Evolutionary conservation across 2,113 vertebrate genomes (phyloP).

Genomic region (Rutilus rutilus): DNA sequence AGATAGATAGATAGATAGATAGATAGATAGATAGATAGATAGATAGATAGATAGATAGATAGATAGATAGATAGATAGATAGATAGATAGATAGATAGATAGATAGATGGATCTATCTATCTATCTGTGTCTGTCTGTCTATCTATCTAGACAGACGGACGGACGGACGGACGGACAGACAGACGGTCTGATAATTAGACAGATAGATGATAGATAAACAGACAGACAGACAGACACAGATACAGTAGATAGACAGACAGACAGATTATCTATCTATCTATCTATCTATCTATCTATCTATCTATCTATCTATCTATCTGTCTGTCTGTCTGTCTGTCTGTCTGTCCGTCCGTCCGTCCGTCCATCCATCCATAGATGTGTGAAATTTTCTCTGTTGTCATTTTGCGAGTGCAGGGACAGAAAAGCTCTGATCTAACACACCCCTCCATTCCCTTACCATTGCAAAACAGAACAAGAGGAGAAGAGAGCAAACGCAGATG

Average conservation of each 20-base stretch:
- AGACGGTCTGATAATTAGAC: neutral
- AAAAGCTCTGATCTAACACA: conserved; percentile 8
- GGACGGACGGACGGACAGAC: too few species aligned
- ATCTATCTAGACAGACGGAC: too few species aligned
- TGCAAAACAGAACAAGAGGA: conserved; percentile 19
- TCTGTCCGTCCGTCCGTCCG: rapidly evolving
- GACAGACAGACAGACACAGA: neutral
- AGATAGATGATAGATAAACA: neutral
- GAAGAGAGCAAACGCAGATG: conserved; percentile 37
- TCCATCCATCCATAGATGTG: neutral
- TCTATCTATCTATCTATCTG: too few species aligned
- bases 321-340: rapidly evolving
- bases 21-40: neutral
- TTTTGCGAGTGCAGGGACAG: neutral
- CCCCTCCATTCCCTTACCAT: conserved; percentile 10
- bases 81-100: neutral
- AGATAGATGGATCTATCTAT: neutral
- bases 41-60: neutral
- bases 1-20: conserved; percentile 15
- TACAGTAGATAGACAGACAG: neutral
- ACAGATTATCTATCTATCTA: too few species aligned
- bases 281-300: too few species aligned
- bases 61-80: neutral
- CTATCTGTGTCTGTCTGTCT: too few species aligned
- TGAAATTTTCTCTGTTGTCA: neutral